Conservation (phyloP, 2,113 vertebrate genomes). For the Callopanchax toddi region DNA sequence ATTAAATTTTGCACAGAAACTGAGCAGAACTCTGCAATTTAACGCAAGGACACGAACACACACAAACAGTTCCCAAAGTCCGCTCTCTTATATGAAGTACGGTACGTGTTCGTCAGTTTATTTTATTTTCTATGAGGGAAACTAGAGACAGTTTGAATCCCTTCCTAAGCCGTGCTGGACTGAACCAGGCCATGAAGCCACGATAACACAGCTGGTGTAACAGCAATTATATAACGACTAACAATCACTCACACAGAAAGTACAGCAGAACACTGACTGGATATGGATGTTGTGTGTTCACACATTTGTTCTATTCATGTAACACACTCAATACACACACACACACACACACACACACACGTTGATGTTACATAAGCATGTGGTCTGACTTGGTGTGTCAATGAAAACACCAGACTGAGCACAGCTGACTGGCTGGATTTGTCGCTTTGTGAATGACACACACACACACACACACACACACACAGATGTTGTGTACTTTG, state of each 20-base stretch:
- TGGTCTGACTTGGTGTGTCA: conserved; percentile 48
- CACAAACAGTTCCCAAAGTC: too few relatives aligned
- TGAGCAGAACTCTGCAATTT: too few relatives aligned
- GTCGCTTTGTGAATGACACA: conserved; percentile 33
- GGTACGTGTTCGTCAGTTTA: neutral
- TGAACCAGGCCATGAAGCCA: conserved; percentile 38
- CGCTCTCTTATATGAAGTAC: too few relatives aligned
- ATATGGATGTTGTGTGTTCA: conserved; percentile 29
- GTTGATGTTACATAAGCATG: conserved; percentile 54
- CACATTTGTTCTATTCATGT: conserved; percentile 46
- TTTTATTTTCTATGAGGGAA: conserved; percentile 25
- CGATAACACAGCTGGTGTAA: conserved; percentile 34
- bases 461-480: conserved; percentile 18
- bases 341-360: conserved; percentile 20
- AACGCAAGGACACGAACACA: too few relatives aligned
- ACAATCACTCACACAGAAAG: conserved; percentile 25
- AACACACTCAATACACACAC: conserved; percentile 17
- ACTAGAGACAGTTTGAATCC: conserved; percentile 28
- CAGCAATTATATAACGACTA: conserved; percentile 43
- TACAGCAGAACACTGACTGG: conserved; percentile 32
- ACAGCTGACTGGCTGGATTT: conserved; percentile 41
- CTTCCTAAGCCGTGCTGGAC: conserved; percentile 35
- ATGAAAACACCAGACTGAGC: conserved; percentile 52
- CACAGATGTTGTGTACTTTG: neutral
- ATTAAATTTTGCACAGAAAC: too few relatives aligned